Percentiles rank a stretch among this genome's conserved stretches.
Conservation (phyloP, 2,888 invertebrate genomes). For the Eupithecia pulchellata region DNA sequence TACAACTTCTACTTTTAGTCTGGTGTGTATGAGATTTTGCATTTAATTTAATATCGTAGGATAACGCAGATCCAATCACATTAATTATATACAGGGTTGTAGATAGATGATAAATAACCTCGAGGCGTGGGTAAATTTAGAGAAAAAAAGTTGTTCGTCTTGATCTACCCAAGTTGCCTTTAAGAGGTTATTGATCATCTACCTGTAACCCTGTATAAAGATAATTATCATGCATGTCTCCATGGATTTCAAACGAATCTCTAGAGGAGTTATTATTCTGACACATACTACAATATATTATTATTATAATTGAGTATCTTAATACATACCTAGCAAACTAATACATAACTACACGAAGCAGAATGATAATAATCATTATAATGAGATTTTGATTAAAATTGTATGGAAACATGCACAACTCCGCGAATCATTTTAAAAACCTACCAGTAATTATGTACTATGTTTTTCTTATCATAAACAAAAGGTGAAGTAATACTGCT, state of each 20-base stretch:
- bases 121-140: too few relatives aligned
- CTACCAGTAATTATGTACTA: conserved; percentile 40
- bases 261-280: conserved; percentile 16
- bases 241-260: conserved; percentile 17
- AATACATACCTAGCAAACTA: conserved; percentile 1
- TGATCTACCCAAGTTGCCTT: too few relatives aligned
- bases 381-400: conserved; percentile 2
- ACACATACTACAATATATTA: conserved; percentile 3
- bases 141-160: too few relatives aligned
- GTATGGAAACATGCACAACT: conserved; percentile 28
- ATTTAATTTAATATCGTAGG: conserved; percentile 24
- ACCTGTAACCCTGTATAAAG: too few relatives aligned
- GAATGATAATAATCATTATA: not conserved
- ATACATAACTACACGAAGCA: not conserved
- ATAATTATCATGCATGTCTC: conserved; percentile 32
- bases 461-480: conserved; percentile 52
- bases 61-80: conserved; percentile 10
- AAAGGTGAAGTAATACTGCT: conserved; percentile 67
- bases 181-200: too few relatives aligned
- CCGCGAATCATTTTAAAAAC: not conserved
- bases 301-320: conserved; percentile 16
- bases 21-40: conserved; percentile 58
- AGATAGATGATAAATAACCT: too few relatives aligned
- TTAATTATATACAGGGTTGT: too few relatives aligned
- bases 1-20: conserved; percentile 67